Base-by-base conservation (phyloP, 2,797 vertebrate genomes). In the Enteromius treurensis region DNA sequence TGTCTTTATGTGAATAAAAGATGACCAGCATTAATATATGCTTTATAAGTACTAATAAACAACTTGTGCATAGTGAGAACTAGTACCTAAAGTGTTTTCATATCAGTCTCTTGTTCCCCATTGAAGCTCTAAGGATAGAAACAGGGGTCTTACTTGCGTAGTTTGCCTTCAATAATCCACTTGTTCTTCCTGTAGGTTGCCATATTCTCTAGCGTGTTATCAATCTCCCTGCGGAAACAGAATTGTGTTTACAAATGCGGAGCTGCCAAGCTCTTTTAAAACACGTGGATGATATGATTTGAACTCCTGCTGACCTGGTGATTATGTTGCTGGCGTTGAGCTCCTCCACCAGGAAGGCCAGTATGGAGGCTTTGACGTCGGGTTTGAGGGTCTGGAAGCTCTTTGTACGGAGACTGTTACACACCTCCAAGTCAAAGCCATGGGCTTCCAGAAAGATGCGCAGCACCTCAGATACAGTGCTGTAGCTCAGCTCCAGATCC, bases 81-180 rank as follows among this genome's bases (percentile, higher is more conserved):
- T 26, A 26, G 26, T 26, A 26, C 26, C 26, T 26, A 26, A 26
- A 26, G 26, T 26, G 26, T 26, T 26, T 26, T 26, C 26, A 26
- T 26, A 26, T 26, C 26, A 26, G 26, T 23, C 2, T 29, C 8
- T 13, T 2, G 10, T 3, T 21, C 4, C 45, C 1, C 26, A 26
- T 26, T 26, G 26, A 51, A 21, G 45, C 7, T 53, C 6, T 26
- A 13, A 73, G 23, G 42, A 23, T 21, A 67, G 15, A 64, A 32
- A 29, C 60, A 32, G 37, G 29, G n/a, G 13, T 82, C 93, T 90
- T 93, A 99, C 98, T 97, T 97, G 90, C 97, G 96, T 58, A 99
- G 89, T 73, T 98, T 96, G 14, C 97, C 96, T 93, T 99, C 98
- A 64, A 98, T 97, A 85, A 97, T 97, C 98, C 98, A 99, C 88